Percentiles rank a stretch among this genome's conserved stretches.
phyloP scores from a whole-genome alignment of 2,888 invertebrate genomes.

The Napeogenes inachia region DNA sequence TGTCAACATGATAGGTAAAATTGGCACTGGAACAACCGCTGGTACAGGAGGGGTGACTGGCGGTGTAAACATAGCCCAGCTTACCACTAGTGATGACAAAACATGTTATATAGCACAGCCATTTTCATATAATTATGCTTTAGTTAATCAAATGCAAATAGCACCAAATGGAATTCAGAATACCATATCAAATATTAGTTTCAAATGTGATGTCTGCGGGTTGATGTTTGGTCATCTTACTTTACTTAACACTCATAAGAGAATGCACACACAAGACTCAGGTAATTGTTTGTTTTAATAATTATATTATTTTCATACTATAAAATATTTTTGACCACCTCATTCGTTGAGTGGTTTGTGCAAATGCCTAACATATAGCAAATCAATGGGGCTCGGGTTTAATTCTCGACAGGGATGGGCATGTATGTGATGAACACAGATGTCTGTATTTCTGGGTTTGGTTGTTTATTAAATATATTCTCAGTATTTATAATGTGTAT shows the following conservation, averaged over 20 bases:
- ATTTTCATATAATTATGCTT: constrained; percentile 88
- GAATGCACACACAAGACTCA: constrained; percentile 83
- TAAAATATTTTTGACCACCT: too few relatives aligned
- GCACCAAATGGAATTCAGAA: constrained; percentile 82
- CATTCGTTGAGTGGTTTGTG: too few relatives aligned
- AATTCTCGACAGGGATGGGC: too few relatives aligned
- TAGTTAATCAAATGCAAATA: constrained; percentile 91
- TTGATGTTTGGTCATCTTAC: constrained; percentile 90
- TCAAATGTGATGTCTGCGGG: constrained; percentile 92
- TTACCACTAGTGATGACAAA: constrained; percentile 81
- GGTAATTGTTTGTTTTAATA: constrained; percentile 44
- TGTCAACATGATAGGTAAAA: constrained; percentile 82
- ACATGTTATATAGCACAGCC: constrained; percentile 86
- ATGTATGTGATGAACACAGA: too few relatives aligned
- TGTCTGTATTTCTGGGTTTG: too few relatives aligned
- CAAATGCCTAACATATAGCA: too few relatives aligned
- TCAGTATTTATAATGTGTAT: too few relatives aligned
- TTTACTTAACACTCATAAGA: constrained; percentile 90
- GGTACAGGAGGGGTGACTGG: constrained; percentile 62
- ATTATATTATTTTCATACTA: not conserved
- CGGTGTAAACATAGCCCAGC: constrained; percentile 83
- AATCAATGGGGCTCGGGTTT: too few relatives aligned
- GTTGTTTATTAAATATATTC: too few relatives aligned
- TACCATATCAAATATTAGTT: constrained; percentile 88
- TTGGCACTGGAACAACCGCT: constrained; percentile 65